A percentile compares a stretch with the other conserved stretches of the same genome.
Conservation (phyloP, 2,113 vertebrate genomes). For the Phalacrocorax pelagicus region DNA sequence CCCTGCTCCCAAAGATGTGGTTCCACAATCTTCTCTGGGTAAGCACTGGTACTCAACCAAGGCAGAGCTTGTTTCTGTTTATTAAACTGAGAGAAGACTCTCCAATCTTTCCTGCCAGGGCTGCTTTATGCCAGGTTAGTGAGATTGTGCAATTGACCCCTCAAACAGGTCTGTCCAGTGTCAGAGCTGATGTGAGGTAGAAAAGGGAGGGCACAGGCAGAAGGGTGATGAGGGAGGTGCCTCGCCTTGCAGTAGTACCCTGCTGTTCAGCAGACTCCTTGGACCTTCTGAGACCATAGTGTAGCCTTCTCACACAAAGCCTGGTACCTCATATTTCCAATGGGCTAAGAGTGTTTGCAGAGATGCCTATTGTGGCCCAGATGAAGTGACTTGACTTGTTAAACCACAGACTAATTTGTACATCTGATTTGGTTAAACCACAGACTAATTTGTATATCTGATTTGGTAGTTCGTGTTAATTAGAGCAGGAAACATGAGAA, state of each 20-base stretch:
- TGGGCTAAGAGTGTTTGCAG: background rate
- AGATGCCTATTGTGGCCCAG: background rate
- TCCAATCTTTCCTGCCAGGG: background rate
- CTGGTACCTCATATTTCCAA: background rate
- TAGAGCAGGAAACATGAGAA: background rate
- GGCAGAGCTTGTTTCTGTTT: background rate
- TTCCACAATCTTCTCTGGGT: background rate
- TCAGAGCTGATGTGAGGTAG: background rate
- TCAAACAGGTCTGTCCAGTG: background rate
- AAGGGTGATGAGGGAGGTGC: background rate
- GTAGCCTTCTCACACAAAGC: background rate
- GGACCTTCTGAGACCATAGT: background rate
- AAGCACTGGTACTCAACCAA: background rate
- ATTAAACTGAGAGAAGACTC: background rate
- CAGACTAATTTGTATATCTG: background rate
- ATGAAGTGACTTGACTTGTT: background rate
- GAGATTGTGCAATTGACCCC: background rate
- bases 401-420: background rate
- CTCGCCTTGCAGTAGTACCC: background rate
- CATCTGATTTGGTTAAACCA: background rate
- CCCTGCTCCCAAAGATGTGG: background rate
- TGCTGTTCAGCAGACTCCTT: background rate
- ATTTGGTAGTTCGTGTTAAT: background rate
- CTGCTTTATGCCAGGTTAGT: background rate
- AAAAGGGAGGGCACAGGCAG: background rate